Evolutionary conservation across 2,888 invertebrate species (phyloP), one percentile per base, ranked within the genome.

Genomic region (Germaria angustata): DNA sequence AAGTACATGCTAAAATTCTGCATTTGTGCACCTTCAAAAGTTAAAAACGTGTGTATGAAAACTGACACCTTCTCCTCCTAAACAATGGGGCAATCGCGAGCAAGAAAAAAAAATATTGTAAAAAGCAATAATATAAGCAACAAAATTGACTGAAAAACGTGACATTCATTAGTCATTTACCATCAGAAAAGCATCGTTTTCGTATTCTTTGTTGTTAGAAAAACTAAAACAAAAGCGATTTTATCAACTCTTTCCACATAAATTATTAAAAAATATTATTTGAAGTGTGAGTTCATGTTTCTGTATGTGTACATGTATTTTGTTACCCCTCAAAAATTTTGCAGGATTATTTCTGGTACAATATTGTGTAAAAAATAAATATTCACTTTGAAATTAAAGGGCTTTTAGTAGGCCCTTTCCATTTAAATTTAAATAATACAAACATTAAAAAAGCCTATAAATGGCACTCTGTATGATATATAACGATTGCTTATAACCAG

Each of bases 101-200:
- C 22, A 17, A 53, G 15, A 63, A 32, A 34, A 17, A 51, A 63
- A 49, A 28, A 49, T 24, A 2, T n/a, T n/a, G n/a, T 5, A 59
- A 72, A 41, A 17, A 66, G 57, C 32, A 51, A 63, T 39, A 44
- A 49, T 17, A 66, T 9, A 55, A 59, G 51, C 59, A 68, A 55
- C 32, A 71, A 77, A 72, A 77, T 68, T 77, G 44, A 76, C 71
- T 66, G 72, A 28, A 59, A 44, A 72, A 81, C 81, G 80, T 81
- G 80, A 81, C 71, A 65, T 69, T 59, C 51, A 71, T 61, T 61
- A 69, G 9, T 63, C 36, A 46, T 49, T 66, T 20, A 32, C 15
- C 63, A 46, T 15, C 13, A 32, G 24, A 49, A 55, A 28, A n/a
- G n/a, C 28, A 28, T 28, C 28, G 28, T 28, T 28, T 5, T 28